phyloP scores from a whole-genome alignment of 1,140 invertebrate species.

The Scaptomyza montana region DNA sequence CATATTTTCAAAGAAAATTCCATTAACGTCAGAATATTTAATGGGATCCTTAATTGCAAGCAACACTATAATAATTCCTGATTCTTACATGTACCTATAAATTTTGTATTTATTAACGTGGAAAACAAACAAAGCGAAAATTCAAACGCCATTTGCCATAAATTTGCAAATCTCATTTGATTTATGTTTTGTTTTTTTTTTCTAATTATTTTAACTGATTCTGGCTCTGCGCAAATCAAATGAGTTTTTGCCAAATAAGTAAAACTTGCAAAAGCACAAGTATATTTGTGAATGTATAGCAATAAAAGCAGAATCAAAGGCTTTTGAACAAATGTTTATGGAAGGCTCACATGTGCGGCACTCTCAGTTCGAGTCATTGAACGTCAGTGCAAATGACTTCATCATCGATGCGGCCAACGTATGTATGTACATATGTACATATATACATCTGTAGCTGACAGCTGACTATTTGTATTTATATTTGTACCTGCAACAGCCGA shows the following conservation, averaged over 20 bases:
- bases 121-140: constrained; percentile 41
- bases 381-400: constrained; percentile 70
- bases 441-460: constrained; percentile 28
- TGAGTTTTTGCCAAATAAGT: constrained; percentile 60
- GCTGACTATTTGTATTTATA: constrained; percentile 45
- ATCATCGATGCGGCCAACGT: constrained; percentile 51
- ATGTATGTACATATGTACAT: constrained; percentile 1
- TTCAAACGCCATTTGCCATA: constrained; percentile 33
- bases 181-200: constrained; percentile 10
- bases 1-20: constrained; percentile 13
- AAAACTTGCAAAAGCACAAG: constrained; percentile 27
- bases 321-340: neutral
- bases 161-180: constrained; percentile 45
- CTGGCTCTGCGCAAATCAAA: constrained; percentile 28
- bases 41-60: constrained; percentile 16
- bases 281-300: constrained; percentile 3
- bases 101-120: constrained; percentile 2
- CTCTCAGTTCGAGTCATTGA: constrained; percentile 62
- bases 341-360: constrained; percentile 32
- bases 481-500: constrained; percentile 7
- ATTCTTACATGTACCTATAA: constrained; percentile 25
- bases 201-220: neutral
- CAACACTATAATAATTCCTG: constrained; percentile 28
- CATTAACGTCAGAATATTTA: constrained; percentile 24
- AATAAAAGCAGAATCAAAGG: constrained; percentile 41